Percentiles rank a stretch among this genome's conserved stretches.
These are phyloP conservation scores for Gouania willdenowi DNA, from an alignment of 2,797 vertebrate genomes.

Conservation along the genomic window DNA sequence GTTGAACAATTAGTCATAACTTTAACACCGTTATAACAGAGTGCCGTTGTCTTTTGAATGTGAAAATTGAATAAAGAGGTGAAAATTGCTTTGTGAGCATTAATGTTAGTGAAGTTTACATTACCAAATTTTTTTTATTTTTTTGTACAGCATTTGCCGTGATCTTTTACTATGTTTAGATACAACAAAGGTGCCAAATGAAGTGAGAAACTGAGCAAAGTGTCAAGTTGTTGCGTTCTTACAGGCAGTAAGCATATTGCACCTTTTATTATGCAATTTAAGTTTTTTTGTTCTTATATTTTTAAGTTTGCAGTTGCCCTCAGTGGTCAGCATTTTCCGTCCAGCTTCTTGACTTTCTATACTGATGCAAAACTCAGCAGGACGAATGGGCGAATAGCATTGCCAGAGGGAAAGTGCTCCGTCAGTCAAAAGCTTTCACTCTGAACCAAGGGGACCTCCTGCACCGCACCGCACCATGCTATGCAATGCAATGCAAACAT, in stretches of 20 bases:
- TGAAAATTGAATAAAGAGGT: slow-evolving; percentile 29
- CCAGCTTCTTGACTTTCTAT: slow-evolving; percentile 19
- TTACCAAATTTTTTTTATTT: slow-evolving; percentile 1
- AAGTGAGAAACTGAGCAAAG: slow-evolving; percentile 10
- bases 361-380: slow-evolving; percentile 26
- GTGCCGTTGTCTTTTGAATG: not conserved
- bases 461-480: slow-evolving; percentile 31
- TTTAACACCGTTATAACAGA: slow-evolving; percentile 9
- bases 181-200: not conserved
- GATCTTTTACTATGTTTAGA: slow-evolving; percentile 22
- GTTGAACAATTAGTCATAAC: slow-evolving; percentile 43
- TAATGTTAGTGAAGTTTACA: not conserved
- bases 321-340: slow-evolving; percentile 18
- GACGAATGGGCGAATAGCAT: slow-evolving; percentile 34
- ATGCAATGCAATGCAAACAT: slow-evolving; percentile 47
- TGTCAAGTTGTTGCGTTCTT: slow-evolving; percentile 8
- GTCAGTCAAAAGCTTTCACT: slow-evolving; percentile 52
- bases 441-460: slow-evolving; percentile 51
- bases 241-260: not conserved
- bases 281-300: no score
- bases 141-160: slow-evolving; percentile 2
- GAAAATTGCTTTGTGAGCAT: slow-evolving; percentile 26
- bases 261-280: not conserved
- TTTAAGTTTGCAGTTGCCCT: no score
- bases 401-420: slow-evolving; percentile 50